Evolutionary conservation across 2,113 vertebrate genomes (phyloP).

Genomic region (Antechinus stuartii): DNA sequence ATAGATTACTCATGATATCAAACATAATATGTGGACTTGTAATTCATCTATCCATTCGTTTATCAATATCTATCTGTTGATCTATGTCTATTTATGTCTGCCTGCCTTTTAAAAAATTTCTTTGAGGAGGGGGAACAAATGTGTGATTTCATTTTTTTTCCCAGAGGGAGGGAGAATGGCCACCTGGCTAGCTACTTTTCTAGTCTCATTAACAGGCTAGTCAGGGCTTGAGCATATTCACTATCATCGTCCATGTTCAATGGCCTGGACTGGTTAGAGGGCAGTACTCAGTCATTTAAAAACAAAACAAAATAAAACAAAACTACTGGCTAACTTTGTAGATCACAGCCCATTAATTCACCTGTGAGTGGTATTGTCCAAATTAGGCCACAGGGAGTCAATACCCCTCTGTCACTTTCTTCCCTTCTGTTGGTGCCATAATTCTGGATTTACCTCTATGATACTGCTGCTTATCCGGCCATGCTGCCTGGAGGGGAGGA

Average conservation of each 20-base stretch:
- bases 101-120: fast-evolving
- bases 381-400: neutral
- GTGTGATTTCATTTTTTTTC: neutral
- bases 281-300: neutral
- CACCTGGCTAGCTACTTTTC: neutral
- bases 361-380: neutral
- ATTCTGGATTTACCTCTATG: neutral
- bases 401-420: neutral
- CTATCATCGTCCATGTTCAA: neutral
- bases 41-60: neutral
- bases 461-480: neutral
- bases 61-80: neutral
- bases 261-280: neutral
- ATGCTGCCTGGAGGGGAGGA: neutral
- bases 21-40: neutral
- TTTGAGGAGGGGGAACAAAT: fast-evolving
- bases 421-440: neutral
- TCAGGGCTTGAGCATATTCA: neutral
- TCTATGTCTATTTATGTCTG: fast-evolving
- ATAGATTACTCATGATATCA: neutral
- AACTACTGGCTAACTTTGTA: neutral
- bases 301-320: neutral
- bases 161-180: fast-evolving
- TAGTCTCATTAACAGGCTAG: neutral
- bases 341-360: neutral